Evolutionary conservation across 2,113 vertebrate genomes (phyloP).

Genomic region (Alaudala cheleensis): DNA sequence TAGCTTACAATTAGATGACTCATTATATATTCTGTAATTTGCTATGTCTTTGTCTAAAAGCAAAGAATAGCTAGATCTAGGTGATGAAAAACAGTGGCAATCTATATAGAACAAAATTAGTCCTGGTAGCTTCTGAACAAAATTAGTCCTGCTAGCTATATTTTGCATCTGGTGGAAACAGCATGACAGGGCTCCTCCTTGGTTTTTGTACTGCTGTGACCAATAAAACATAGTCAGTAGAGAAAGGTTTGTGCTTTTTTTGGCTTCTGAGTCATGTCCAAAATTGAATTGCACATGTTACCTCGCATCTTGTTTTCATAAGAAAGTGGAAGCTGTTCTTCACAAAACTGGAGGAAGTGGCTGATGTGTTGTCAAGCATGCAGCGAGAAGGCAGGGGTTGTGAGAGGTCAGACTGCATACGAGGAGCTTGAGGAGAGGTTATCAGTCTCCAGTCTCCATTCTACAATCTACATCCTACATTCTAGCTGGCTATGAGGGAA

Average conservation of each 20-base stretch:
- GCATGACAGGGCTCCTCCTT: not conserved
- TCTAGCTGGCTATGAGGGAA: not conserved
- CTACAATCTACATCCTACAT: not conserved
- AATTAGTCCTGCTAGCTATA: not conserved
- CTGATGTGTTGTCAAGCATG: not conserved
- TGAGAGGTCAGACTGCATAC: not conserved
- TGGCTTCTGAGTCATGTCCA: not conserved
- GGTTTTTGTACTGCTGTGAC: not conserved
- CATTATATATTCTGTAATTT: not conserved
- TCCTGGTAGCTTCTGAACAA: not conserved
- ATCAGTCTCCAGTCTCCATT: not conserved
- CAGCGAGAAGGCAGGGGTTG: not conserved
- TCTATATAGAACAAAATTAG: not conserved
- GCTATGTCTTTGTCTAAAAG: not conserved
- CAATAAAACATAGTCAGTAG: not conserved
- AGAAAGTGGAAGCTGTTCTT: not conserved
- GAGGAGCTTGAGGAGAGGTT: not conserved
- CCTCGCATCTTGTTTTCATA: not conserved
- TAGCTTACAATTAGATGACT: not conserved
- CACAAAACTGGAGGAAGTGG: not conserved
- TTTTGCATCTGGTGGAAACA: not conserved
- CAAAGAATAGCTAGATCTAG: not conserved
- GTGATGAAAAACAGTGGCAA: not conserved
- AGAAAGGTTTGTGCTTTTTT: not conserved
- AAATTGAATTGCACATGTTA: not conserved